These are phyloP conservation scores for Danio tinwini DNA, from an alignment of 2,797 vertebrate species.

Conservation along the genomic window DNA sequence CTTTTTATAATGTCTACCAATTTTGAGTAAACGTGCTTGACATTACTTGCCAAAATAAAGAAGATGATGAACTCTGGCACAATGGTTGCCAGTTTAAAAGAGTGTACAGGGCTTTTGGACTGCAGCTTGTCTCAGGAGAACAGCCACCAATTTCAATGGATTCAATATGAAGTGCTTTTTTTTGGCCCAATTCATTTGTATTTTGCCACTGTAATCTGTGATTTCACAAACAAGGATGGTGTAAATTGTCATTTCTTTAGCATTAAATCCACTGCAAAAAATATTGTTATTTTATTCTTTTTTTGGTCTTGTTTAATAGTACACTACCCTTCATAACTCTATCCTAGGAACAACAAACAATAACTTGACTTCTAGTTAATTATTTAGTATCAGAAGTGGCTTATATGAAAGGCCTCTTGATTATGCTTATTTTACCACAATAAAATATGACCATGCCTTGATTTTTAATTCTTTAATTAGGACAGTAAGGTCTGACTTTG, in stretches of 20 bases:
- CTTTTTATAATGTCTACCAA: constrained; percentile 57
- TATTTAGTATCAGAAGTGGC: too few relatives aligned
- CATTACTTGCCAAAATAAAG: constrained; percentile 62
- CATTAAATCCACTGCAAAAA: constrained; percentile 14
- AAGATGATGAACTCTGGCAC: constrained; percentile 31
- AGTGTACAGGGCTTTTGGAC: constrained; percentile 22
- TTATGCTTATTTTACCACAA: too few relatives aligned
- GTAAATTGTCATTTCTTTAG: constrained; percentile 55
- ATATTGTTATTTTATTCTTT: constrained; percentile 30
- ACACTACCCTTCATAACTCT: too few relatives aligned
- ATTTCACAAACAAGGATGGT: constrained; percentile 20
- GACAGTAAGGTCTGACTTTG: too few relatives aligned
- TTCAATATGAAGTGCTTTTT: constrained; percentile 43
- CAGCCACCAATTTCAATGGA: constrained; percentile 43
- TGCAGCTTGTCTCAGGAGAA: constrained; percentile 51
- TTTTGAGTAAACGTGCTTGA: constrained; percentile 49
- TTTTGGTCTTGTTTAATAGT: background rate
- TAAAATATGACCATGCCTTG: too few relatives aligned
- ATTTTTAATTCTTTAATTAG: too few relatives aligned
- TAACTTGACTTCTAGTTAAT: too few relatives aligned
- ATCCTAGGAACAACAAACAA: too few relatives aligned
- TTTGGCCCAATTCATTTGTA: constrained; percentile 31
- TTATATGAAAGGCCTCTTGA: too few relatives aligned
- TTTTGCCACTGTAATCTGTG: constrained; percentile 8
- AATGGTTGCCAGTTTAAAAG: constrained; percentile 27